These are phyloP conservation scores for Meandrusa payeni DNA, from an alignment of 2,888 invertebrate species.

Conservation along the genomic window DNA sequence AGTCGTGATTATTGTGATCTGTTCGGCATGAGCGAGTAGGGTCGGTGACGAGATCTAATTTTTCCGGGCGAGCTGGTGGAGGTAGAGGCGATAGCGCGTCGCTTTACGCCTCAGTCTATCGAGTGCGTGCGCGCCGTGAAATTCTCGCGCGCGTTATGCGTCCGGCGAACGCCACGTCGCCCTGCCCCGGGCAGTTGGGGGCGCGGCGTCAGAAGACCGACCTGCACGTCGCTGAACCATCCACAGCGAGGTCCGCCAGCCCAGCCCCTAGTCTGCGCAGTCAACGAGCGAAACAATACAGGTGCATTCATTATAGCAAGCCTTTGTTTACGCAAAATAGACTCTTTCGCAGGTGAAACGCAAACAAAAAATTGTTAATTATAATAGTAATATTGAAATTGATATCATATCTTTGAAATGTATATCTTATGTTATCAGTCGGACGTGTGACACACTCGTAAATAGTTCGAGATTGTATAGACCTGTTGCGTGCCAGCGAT, in stretches of 20 bases:
- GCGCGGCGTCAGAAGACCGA: constrained; percentile 81
- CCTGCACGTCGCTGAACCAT: constrained; percentile 69
- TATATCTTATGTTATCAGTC: constrained; percentile 38
- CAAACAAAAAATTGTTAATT: not conserved
- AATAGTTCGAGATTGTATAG: constrained; percentile 4
- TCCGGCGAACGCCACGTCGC: constrained; percentile 47
- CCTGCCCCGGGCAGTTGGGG: constrained; percentile 51
- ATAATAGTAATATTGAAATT: not conserved
- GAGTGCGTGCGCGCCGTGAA: constrained; percentile 77
- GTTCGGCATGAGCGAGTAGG: constrained; percentile 76
- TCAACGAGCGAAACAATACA: constrained; percentile 75
- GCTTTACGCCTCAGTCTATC: constrained; percentile 59
- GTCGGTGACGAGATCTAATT: constrained; percentile 72
- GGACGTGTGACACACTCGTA: constrained; percentile 4
- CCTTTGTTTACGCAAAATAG: too few relatives aligned
- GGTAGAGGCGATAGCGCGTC: constrained; percentile 53
- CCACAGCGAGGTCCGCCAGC: constrained; percentile 58
- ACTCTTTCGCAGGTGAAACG: too few relatives aligned
- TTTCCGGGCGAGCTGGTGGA: constrained; percentile 64
- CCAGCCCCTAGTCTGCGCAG: constrained; percentile 79
- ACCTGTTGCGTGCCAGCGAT: constrained; percentile 16
- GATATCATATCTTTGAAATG: constrained; percentile 16
- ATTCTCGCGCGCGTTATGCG: constrained; percentile 70
- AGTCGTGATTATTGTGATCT: constrained; percentile 61
- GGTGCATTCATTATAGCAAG: constrained; percentile 51